Conservation (phyloP, 2,888 invertebrate species). For the Chaetoderma sp. region DNA sequence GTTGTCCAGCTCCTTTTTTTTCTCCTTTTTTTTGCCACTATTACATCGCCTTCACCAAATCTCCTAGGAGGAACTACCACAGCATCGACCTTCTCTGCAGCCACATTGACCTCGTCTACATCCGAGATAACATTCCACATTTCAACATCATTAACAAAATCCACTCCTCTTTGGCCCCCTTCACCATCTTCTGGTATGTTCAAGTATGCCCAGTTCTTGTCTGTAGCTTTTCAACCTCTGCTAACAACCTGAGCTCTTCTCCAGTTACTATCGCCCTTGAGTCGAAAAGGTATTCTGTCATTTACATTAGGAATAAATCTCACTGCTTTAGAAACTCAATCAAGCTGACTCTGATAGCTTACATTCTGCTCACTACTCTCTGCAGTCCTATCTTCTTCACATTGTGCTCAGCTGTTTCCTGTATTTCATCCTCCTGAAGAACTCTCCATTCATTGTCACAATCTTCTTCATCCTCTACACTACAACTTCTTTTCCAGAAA, state of each 20-base stretch:
- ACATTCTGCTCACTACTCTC: too few species aligned
- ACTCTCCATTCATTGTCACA: neutral
- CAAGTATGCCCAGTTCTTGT: slow-evolving; percentile 26
- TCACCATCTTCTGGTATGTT: slow-evolving; percentile 22
- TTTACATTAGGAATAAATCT: slow-evolving; percentile 14
- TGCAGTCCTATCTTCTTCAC: too few species aligned
- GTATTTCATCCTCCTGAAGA: neutral
- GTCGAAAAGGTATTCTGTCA: slow-evolving; percentile 6
- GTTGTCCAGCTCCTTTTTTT: slow-evolving; percentile 1
- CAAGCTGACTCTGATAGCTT: too few species aligned
- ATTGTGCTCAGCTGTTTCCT: neutral
- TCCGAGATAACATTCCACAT: slow-evolving; percentile 13
- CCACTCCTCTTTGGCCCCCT: slow-evolving; percentile 6
- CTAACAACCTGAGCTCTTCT: slow-evolving; percentile 19
- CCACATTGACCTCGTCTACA: slow-evolving; percentile 10
- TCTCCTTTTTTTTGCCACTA: slow-evolving; percentile 6
- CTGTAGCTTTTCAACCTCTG: slow-evolving; percentile 26
- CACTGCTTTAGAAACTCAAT: too few species aligned
- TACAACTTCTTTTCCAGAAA: neutral
- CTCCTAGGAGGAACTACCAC: neutral
- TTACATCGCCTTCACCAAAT: slow-evolving; percentile 9
- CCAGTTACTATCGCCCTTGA: slow-evolving; percentile 11
- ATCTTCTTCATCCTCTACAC: neutral
- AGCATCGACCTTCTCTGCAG: neutral
- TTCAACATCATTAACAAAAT: slow-evolving; percentile 24